A percentile compares a stretch with the other conserved stretches of the same genome.
Evolutionary conservation across 1,140 invertebrate genomes (phyloP).

Genomic region (Orius laevigatus): DNA sequence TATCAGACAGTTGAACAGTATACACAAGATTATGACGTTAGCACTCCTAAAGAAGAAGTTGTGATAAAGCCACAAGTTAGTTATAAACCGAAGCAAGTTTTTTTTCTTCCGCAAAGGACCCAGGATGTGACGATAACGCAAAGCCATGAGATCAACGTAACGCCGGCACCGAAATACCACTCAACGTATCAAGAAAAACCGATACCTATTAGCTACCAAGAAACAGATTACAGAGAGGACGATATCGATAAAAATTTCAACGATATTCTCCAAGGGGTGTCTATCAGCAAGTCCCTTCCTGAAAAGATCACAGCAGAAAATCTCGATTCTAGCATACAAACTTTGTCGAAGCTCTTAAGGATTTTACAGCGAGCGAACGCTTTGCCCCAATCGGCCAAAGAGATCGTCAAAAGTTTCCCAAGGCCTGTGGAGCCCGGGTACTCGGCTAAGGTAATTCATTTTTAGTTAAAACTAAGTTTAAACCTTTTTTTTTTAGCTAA

Average conservation of each 20-base stretch:
- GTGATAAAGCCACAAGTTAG: not conserved
- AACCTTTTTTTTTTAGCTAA: not conserved
- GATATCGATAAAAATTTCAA: constrained; percentile 5
- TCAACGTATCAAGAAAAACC: not conserved
- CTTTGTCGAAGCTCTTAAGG: constrained; percentile 43
- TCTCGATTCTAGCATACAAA: constrained; percentile 57
- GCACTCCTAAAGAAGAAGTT: too few relatives aligned
- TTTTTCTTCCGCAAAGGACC: not conserved
- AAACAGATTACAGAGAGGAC: not conserved
- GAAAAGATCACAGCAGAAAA: constrained; percentile 55
- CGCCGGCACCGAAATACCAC: constrained; percentile 1
- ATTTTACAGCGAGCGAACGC: constrained; percentile 20
- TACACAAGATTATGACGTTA: too few relatives aligned
- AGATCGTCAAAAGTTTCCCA: constrained; percentile 7
- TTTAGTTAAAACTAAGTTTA: not conserved
- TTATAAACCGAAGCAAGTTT: not conserved
- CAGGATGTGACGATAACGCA: constrained; percentile 14
- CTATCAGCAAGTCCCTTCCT: constrained; percentile 41
- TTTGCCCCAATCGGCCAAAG: constrained; percentile 10
- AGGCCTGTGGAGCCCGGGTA: constrained; percentile 2
- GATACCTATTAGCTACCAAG: not conserved
- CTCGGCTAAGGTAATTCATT: constrained; percentile 1
- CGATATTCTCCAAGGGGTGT: constrained; percentile 8
- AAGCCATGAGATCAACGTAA: constrained; percentile 18
- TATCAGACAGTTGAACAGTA: not conserved